Base-by-base conservation (phyloP, 1,140 invertebrate species). In the Pseudomyrmex flavicornis region DNA sequence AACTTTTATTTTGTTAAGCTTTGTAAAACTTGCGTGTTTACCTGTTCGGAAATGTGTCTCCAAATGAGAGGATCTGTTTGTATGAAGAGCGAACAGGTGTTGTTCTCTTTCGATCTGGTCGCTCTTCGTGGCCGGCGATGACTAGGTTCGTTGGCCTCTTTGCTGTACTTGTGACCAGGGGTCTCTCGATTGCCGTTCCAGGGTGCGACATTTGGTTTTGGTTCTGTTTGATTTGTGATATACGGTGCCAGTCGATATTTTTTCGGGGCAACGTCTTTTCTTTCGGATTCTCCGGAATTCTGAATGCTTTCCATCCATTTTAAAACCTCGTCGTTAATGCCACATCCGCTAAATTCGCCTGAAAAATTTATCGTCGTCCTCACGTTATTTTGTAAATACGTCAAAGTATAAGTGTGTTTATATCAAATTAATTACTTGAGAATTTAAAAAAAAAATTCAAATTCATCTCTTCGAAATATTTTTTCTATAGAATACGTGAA, bases 31-130 rank as follows among this genome's bases (percentile, higher is more conserved):
- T 56, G 50, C 22, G 35, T 8, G 48, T 65, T 89, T 92, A 96
- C 95, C 94, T 96, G 95, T 86, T 96, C 95, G 44, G 95, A 94
- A 90, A 99, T 98, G 92, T 99, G 98, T 89, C 97, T 96, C 98
- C 98, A 99, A 91, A 99, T 97, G 80, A 99, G 96, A 83, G 99
- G 98, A 96, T 99, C 99, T 12, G 99, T 99, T 94, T 99, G 98
- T 93, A 99, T 98, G 93, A 98, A 99, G 15, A 99, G 96, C 48
- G 98, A 98, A 93, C 98, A 99, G 4, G 93, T 94, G 92, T 98
- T 96, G 89, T 97, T 96, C 88, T 96, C 96, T 84, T 95, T 96
- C 68, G 95, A 95, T 83, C 95, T 94, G 54, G 95, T 95, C 88
- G 93, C 95, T 93, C 95, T 93, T 91, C 94, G 95, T 85, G 89